phyloP scores from a whole-genome alignment of 2,888 invertebrate genomes.

The Drosophila greeni region DNA sequence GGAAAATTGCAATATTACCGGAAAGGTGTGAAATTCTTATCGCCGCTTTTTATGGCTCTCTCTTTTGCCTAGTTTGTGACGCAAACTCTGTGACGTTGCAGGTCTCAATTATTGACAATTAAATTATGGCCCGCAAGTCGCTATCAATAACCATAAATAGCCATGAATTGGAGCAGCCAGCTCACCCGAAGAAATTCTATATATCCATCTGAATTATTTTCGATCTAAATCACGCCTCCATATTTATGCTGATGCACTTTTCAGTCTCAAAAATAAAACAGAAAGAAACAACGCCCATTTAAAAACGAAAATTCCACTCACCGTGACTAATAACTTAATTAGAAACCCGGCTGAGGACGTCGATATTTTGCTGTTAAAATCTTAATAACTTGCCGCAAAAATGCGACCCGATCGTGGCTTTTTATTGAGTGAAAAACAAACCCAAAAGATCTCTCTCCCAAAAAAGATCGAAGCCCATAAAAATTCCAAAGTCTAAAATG shows the following conservation, averaged over 20 bases:
- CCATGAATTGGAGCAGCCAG: constrained; percentile 2
- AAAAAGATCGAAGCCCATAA: constrained; percentile 66
- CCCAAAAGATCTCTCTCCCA: constrained; percentile 33
- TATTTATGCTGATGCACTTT: constrained; percentile 68
- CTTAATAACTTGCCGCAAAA: constrained; percentile 64
- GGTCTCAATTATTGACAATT: constrained; percentile 17
- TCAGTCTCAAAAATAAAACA: constrained; percentile 1
- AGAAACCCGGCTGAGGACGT: constrained; percentile 52
- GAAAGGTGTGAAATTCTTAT: constrained; percentile 6
- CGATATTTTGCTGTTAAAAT: constrained; percentile 43
- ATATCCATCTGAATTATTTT: constrained; percentile 11
- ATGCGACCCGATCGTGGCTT: constrained; percentile 53
- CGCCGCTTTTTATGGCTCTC: constrained; percentile 5
- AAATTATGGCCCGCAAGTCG: constrained; percentile 22
- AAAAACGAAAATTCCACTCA: constrained; percentile 53
- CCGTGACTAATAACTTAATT: constrained; percentile 76
- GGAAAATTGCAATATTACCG: constrained; percentile 14
- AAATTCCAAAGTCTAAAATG: constrained; percentile 44
- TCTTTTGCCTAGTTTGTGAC: constrained; percentile 13
- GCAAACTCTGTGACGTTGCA: constrained; percentile 30
- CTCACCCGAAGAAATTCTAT: constrained; percentile 24
- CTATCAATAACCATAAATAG: constrained; percentile 10
- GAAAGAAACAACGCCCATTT: constrained; percentile 12
- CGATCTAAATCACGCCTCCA: constrained; percentile 37
- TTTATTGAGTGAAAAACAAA: constrained; percentile 72